Percentiles rank a stretch among this genome's conserved stretches.
Evolutionary conservation across 2,797 vertebrate species (phyloP).

Genomic region (Sciaenops ocellatus): DNA sequence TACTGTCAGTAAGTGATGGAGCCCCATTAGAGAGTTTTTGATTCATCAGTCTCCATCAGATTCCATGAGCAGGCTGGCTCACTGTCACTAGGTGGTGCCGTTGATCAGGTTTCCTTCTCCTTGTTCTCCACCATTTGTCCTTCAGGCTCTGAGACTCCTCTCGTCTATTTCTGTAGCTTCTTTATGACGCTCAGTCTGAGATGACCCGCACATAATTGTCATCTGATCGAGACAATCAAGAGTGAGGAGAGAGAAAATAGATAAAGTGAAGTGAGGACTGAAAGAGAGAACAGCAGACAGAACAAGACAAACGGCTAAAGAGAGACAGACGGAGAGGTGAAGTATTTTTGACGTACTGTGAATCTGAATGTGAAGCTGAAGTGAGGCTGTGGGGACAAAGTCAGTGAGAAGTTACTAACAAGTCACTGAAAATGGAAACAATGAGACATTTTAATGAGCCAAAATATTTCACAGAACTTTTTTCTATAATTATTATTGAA

Average conservation of each 20-base stretch:
- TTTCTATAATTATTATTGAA: background rate
- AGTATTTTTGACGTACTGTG: constrained; percentile 22
- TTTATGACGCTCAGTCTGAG: constrained; percentile 36
- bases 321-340: constrained; percentile 17
- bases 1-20: constrained; percentile 25
- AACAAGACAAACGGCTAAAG: constrained; percentile 28
- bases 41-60: constrained; percentile 24
- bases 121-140: constrained; percentile 4
- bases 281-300: constrained; percentile 22
- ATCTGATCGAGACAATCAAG: constrained; percentile 55
- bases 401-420: constrained; percentile 16
- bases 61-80: background rate
- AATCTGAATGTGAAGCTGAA: constrained; percentile 2
- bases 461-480: background rate
- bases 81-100: constrained; percentile 43
- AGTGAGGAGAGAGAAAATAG: constrained; percentile 42
- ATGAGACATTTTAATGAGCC: background rate
- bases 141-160: constrained; percentile 33
- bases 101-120: constrained; percentile 44
- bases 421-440: background rate
- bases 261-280: constrained; percentile 36
- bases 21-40: constrained; percentile 23
- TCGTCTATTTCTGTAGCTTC: constrained; percentile 41
- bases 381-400: background rate
- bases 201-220: constrained; percentile 38